Percentiles rank a stretch among this genome's conserved stretches.
These are phyloP conservation scores for Coelopa pilipes DNA, from an alignment of 2,888 invertebrate species.

Conservation along the genomic window DNA sequence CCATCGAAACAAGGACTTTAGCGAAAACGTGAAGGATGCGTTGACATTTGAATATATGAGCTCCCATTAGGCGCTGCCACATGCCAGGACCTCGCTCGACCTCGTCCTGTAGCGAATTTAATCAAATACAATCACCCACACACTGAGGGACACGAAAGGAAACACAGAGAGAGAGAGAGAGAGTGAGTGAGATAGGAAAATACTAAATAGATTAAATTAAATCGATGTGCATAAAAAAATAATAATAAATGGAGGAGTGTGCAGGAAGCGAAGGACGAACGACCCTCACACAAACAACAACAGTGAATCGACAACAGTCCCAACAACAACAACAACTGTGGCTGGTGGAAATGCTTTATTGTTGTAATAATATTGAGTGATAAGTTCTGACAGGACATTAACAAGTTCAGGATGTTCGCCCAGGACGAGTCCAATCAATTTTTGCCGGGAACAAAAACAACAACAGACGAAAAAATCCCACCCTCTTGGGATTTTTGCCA, in stretches of 20 bases:
- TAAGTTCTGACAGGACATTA: slow-evolving; percentile 46
- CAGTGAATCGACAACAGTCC: not conserved
- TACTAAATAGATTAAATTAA: slow-evolving; percentile 35
- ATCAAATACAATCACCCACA: slow-evolving; percentile 61
- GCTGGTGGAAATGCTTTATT: slow-evolving; percentile 57
- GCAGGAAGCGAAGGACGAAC: not conserved
- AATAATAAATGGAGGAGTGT: slow-evolving; percentile 32
- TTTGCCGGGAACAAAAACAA: too few relatives aligned
- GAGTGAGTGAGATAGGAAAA: slow-evolving; percentile 41
- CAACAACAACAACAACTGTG: slow-evolving; percentile 1
- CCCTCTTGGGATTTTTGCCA: too few relatives aligned
- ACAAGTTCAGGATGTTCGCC: slow-evolving; percentile 31
- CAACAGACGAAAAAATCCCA: too few relatives aligned
- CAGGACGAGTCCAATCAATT: slow-evolving; percentile 21
- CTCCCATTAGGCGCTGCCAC: slow-evolving; percentile 18
- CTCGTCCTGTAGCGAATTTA: slow-evolving; percentile 54
- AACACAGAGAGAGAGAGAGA: too few relatives aligned
- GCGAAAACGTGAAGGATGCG: too few relatives aligned
- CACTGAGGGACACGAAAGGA: too few relatives aligned
- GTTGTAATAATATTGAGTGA: slow-evolving; percentile 62
- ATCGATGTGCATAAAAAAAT: slow-evolving; percentile 28
- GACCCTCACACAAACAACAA: slow-evolving; percentile 8
- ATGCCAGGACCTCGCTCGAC: not conserved
- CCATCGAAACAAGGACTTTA: too few relatives aligned
- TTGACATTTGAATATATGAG: slow-evolving; percentile 59